Evolutionary conservation across 30 jellyfish, hydroid and myxozoan species (phyloP), one percentile per base, ranked within the genome.

Genomic region (Aurelia aurita): DNA sequence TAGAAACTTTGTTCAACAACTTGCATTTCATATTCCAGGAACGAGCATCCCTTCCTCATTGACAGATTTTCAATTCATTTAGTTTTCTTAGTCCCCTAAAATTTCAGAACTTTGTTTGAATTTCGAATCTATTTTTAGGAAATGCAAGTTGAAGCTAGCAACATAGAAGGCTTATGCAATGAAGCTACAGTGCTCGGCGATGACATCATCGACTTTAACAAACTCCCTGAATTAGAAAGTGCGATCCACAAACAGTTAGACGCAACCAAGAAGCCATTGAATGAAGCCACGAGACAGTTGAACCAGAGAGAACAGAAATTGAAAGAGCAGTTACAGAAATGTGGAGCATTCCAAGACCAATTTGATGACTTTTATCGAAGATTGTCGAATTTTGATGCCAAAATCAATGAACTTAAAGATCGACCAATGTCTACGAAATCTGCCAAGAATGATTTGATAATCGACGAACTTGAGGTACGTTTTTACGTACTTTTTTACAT

Each of bases 291-390:
- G 34, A 65, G 66, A 18, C 22, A 35, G 58, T 70, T 94, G 58
- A 71, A 94, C 82, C 83, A 77, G 0, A 63, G 99, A 31, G 99
- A 94, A 45, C 53, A 68, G 60, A 59, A 13, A 29, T 69, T 94
- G 89, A 88, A 89, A 74, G 97, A 94, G 23, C 83, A 87, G 67
- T 74, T 94, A 57, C 95, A 89, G 46, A 96, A 72, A 39, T 79
- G 97, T 58, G 99, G 99, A 3, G 97, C 97, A 3, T 71, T 94
- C 57, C 96, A 94, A 72, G 99, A 94, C 58, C 99, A 94, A 73
- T 57, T 88, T 72, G 99, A 94, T 51, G 99, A 94, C 55, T 73
- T 94, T 69, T 20, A 53, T 2, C 91, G 99, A 51, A 62, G 99
- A 32, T 62, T 94, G 63, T 59, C 72, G 55, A 94, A 89, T 45